These are phyloP conservation scores for Cottus gobio DNA, from an alignment of 2,113 vertebrate species.

Conservation along the genomic window DNA sequence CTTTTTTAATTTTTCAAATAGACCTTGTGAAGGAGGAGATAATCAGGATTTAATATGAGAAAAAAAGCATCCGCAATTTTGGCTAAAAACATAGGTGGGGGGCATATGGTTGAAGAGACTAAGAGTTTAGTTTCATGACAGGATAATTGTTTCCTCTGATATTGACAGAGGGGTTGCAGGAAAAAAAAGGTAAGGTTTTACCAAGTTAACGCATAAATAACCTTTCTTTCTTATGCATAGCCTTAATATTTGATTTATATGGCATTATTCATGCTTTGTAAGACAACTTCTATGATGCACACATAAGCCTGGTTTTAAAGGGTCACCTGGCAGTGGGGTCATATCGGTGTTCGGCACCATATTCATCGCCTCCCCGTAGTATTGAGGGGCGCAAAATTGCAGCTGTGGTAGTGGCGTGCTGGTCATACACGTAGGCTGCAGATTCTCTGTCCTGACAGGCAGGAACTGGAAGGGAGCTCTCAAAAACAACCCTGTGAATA, in stretches of 20 bases:
- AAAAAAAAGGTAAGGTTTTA: background rate
- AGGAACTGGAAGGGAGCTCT: slow-evolving; percentile 80
- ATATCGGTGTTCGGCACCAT: background rate
- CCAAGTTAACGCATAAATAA: background rate
- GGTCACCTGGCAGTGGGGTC: background rate
- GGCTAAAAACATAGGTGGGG: no score
- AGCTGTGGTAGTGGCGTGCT: background rate
- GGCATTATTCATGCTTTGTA: background rate
- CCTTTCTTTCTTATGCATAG: background rate
- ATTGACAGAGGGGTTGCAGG: slow-evolving; percentile 78
- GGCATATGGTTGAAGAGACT: no score
- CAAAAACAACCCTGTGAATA: slow-evolving; percentile 80
- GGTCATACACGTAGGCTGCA: background rate
- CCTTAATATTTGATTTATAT: background rate
- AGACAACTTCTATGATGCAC: background rate
- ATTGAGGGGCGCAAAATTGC: background rate
- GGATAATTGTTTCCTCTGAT: background rate
- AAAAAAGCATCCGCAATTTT: no score
- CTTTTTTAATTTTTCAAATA: no score
- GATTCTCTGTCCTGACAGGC: slow-evolving; percentile 55
- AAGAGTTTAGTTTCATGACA: background rate
- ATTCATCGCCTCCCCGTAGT: background rate
- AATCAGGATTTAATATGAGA: no score
- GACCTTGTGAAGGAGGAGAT: no score
- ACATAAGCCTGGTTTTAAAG: background rate